Evolutionary conservation across 2,113 vertebrate species (phyloP).

Genomic region (Scalopus aquaticus): DNA sequence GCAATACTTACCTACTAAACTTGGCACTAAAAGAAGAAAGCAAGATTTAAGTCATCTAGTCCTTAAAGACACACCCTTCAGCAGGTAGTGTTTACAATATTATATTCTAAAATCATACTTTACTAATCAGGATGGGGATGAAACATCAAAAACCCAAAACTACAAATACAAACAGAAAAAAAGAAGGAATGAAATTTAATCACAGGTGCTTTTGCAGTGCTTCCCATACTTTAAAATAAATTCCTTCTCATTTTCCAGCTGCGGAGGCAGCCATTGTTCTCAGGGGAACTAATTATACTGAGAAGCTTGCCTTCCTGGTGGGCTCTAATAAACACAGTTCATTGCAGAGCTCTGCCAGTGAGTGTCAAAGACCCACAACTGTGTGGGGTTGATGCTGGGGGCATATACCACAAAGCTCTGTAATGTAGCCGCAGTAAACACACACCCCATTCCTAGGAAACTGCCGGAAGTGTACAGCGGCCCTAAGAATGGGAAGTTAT

Average conservation of each 20-base stretch:
- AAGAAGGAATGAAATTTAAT: conserved; percentile 59
- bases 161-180: neutral
- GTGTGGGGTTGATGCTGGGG: conserved; percentile 59
- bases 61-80: neutral
- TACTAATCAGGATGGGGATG: conserved; percentile 43
- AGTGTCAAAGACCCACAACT: conserved; percentile 73
- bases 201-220: conserved; percentile 69
- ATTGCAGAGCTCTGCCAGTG: conserved; percentile 68
- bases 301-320: conserved; percentile 78
- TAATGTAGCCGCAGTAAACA: conserved; percentile 69
- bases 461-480: conserved; percentile 10
- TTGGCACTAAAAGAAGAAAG: neutral
- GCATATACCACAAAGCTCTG: conserved; percentile 49
- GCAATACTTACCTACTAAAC: neutral
- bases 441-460: conserved; percentile 55
- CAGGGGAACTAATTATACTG: conserved; percentile 82
- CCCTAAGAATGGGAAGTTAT: conserved; percentile 62
- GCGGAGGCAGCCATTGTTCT: conserved; percentile 76
- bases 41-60: neutral
- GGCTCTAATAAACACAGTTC: conserved; percentile 81
- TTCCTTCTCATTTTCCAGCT: conserved; percentile 72
- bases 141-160: neutral
- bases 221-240: conserved; percentile 65
- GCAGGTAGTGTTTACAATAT: neutral
- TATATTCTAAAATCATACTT: neutral